Percentiles rank a stretch among this genome's conserved stretches.
These are phyloP conservation scores for Falco cherrug DNA, from an alignment of 2,797 vertebrate species.

Conservation along the genomic window DNA sequence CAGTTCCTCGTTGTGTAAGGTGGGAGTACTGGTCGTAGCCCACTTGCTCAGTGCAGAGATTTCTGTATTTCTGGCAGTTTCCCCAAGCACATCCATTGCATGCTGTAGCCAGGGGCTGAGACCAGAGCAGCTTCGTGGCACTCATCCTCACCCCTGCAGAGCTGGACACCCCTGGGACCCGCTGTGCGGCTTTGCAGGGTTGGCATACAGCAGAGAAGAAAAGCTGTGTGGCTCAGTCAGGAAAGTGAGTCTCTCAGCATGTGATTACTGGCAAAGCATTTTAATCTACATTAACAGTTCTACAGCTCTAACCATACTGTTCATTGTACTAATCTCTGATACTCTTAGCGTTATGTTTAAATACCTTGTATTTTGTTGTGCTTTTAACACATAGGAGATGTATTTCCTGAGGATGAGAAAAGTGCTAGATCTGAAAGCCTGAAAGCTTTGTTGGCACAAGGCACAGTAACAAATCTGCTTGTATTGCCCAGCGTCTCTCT, in stretches of 20 bases:
- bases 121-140: neutral
- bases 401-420: neutral
- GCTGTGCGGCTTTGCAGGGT: neutral
- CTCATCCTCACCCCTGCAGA: accelerated
- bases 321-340: neutral
- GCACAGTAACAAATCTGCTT: neutral
- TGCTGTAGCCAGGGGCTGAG: neutral
- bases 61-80: neutral
- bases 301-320: neutral
- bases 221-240: neutral
- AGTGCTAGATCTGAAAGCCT: neutral
- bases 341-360: neutral
- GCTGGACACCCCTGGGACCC: neutral
- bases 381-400: neutral
- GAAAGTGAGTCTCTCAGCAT: neutral
- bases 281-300: neutral
- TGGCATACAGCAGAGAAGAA: neutral
- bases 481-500: neutral
- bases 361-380: neutral
- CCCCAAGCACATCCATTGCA: neutral
- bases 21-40: neutral
- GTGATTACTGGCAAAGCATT: neutral
- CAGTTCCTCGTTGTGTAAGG: neutral
- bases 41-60: neutral
- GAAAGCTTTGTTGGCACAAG: neutral